A percentile compares a stretch with the other conserved stretches of the same genome.
These are phyloP conservation scores for Limnephilus marmoratus DNA, from an alignment of 2,888 invertebrate species.

Conservation along the genomic window DNA sequence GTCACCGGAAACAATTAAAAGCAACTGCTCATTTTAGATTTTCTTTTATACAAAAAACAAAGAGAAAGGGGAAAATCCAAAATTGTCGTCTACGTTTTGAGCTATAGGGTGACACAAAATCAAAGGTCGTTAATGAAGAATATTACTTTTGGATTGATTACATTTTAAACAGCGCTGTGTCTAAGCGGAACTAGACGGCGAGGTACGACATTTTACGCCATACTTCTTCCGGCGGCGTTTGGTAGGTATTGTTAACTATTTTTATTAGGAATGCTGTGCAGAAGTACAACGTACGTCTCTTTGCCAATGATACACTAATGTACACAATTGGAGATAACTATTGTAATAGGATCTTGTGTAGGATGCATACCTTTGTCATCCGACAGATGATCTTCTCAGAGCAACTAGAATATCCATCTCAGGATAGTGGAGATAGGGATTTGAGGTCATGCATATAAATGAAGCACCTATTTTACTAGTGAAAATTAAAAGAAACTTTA, in stretches of 20 bases:
- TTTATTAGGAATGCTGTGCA: background rate
- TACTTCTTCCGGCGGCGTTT: background rate
- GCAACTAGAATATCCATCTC: too few species aligned
- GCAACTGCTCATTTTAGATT: conserved; percentile 17
- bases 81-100: conserved; percentile 7
- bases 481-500: too few species aligned
- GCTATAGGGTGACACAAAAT: background rate
- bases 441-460: too few species aligned
- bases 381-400: too few species aligned
- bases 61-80: background rate
- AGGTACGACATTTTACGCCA: too few species aligned
- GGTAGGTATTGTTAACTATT: background rate
- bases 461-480: too few species aligned
- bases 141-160: background rate
- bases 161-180: background rate
- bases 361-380: too few species aligned
- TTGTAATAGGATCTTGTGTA: too few species aligned
- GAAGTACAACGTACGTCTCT: too few species aligned
- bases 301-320: too few species aligned
- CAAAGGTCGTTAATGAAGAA: background rate
- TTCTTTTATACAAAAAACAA: background rate
- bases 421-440: too few species aligned
- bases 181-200: background rate
- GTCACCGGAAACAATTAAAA: background rate
- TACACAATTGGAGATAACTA: too few species aligned